phyloP scores from a whole-genome alignment of 2,888 invertebrate genomes.

The Patella pellucida region DNA sequence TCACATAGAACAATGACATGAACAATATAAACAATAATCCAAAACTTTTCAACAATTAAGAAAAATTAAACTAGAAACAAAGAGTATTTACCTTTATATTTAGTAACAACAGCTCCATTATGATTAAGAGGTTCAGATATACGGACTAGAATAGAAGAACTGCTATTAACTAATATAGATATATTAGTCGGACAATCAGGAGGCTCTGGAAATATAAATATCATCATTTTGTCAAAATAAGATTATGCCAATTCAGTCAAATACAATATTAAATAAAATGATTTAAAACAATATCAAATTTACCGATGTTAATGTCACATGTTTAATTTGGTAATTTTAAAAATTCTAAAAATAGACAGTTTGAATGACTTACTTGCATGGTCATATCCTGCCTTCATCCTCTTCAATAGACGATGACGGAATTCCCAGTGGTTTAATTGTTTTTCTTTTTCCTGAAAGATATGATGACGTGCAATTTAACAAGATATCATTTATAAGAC shows the following conservation, averaged over 20 bases:
- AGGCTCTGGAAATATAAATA: constrained; percentile 62
- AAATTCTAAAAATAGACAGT: no score
- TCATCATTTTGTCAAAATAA: not conserved
- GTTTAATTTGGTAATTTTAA: no score
- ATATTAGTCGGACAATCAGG: constrained; percentile 87
- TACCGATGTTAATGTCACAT: no score
- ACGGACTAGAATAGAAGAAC: constrained; percentile 78
- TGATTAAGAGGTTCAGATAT: constrained; percentile 80
- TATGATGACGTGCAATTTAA: constrained; percentile 2
- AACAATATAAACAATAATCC: no score
- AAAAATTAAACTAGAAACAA: not conserved
- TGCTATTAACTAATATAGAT: constrained; percentile 79
- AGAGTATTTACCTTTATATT: constrained; percentile 83
- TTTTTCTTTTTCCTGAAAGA: constrained; percentile 71
- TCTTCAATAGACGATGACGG: constrained; percentile 82
- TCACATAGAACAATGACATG: no score
- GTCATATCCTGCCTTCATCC: constrained; percentile 88
- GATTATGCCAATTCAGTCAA: no score
- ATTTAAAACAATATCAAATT: no score
- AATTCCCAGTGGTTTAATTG: constrained; percentile 86
- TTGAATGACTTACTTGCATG: constrained; percentile 78
- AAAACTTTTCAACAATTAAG: no score
- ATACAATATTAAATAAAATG: no score
- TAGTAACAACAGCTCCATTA: constrained; percentile 87
- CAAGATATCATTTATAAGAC: not conserved